These are phyloP conservation scores for Rhynchonema sp. DNA, from an alignment of 2,888 invertebrate genomes.

Conservation along the genomic window DNA sequence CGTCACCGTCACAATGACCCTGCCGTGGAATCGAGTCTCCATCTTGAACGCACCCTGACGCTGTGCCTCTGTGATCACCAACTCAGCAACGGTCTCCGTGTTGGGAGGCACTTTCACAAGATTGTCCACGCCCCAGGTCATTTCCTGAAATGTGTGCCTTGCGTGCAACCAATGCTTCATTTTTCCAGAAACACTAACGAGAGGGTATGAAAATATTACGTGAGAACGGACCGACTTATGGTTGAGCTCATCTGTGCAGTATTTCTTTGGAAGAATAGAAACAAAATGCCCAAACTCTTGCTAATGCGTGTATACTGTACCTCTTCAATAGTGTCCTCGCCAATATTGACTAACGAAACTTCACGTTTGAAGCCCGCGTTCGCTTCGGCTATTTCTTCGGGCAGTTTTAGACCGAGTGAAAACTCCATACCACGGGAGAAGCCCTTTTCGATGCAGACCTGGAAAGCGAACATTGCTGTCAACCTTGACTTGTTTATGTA, in stretches of 20 bases:
- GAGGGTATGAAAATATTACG: background rate
- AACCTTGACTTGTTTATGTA: too few relatives aligned
- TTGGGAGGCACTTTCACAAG: conserved; percentile 28
- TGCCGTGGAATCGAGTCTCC: conserved; percentile 8
- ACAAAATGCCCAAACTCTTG: too few relatives aligned
- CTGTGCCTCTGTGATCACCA: conserved; percentile 28
- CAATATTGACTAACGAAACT: conserved; percentile 27
- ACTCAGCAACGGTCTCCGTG: conserved; percentile 27
- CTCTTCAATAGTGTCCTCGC: conserved; percentile 22
- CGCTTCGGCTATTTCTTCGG: conserved; percentile 30
- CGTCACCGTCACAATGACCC: conserved; percentile 22
- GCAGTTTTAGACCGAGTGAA: conserved; percentile 27
- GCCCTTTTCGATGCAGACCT: conserved; percentile 5
- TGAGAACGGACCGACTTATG: background rate
- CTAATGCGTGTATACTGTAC: too few relatives aligned
- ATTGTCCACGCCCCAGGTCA: conserved; percentile 31
- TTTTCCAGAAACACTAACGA: background rate
- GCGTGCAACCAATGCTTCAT: background rate
- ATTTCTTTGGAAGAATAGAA: too few relatives aligned
- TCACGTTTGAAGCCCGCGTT: conserved; percentile 31
- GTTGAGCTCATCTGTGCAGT: too few relatives aligned
- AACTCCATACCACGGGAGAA: conserved; percentile 21
- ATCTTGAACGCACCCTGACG: conserved; percentile 27
- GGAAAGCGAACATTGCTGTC: too few relatives aligned
- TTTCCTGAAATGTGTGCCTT: conserved; percentile 15